Percentiles rank a stretch among this genome's conserved stretches.
Evolutionary conservation across 1,140 invertebrate species (phyloP).

Genomic region (Eulimnadia texana): DNA sequence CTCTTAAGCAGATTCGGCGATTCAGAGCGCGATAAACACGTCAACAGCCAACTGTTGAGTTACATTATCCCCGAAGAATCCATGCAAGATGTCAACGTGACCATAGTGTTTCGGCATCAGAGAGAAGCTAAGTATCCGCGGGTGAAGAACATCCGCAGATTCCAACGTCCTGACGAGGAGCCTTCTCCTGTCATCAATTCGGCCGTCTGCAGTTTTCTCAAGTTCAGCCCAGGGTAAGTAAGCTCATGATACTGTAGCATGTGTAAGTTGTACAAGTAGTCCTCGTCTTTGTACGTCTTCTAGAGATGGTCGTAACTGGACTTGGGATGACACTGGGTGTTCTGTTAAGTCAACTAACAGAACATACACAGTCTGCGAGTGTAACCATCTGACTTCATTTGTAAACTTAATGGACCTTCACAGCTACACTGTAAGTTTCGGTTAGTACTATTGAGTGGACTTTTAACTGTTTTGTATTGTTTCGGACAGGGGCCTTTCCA

Average conservation of each 20-base stretch:
- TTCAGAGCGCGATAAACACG: background rate
- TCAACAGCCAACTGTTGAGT: background rate
- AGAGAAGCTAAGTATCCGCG: background rate
- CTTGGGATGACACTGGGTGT: too few relatives aligned
- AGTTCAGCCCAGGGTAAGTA: background rate
- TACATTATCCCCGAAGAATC: background rate
- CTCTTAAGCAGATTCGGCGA: background rate
- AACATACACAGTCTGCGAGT: too few relatives aligned
- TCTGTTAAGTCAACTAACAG: too few relatives aligned
- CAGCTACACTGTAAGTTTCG: too few relatives aligned
- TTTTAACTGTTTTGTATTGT: too few relatives aligned
- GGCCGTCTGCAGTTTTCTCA: constrained; percentile 20
- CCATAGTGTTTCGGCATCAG: constrained; percentile 1
- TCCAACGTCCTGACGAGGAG: constrained; percentile 17
- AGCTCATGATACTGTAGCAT: background rate
- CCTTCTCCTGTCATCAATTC: constrained; percentile 14
- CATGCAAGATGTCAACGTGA: background rate
- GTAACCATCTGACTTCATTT: too few relatives aligned
- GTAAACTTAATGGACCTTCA: too few relatives aligned
- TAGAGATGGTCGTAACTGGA: background rate
- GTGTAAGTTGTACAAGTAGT: too few relatives aligned
- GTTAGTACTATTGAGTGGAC: too few relatives aligned
- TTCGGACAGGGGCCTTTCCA: too few relatives aligned
- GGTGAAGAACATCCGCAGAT: constrained; percentile 9
- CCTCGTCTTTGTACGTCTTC: background rate